Evolutionary conservation across 2,797 vertebrate species (phyloP).

Genomic region (Ibycter americanus): DNA sequence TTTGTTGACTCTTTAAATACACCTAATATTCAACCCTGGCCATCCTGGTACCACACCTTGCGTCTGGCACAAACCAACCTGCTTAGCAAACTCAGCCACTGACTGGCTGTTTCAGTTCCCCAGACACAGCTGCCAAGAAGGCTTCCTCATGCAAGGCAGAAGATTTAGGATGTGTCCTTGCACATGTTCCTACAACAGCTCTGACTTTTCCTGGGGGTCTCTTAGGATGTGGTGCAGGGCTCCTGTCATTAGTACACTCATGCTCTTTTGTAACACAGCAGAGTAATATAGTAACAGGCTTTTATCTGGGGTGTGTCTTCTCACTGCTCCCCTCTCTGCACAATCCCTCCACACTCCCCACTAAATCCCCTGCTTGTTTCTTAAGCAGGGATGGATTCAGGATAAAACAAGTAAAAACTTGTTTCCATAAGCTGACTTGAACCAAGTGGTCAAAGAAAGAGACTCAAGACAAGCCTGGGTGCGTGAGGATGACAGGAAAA

Average conservation of each 20-base stretch:
- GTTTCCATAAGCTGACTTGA: not conserved
- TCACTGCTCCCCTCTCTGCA: not conserved
- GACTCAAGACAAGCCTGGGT: not conserved
- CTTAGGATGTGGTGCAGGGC: not conserved
- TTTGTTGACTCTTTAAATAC: not conserved
- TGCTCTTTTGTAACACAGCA: not conserved
- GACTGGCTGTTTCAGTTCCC: not conserved
- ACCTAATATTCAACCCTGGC: not conserved
- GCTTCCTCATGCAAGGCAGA: not conserved
- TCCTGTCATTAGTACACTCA: not conserved
- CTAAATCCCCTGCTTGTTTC: not conserved
- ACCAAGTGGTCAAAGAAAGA: not conserved
- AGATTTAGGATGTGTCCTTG: not conserved
- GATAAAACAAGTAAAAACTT: too few relatives aligned
- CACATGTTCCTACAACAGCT: not conserved
- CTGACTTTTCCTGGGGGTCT: not conserved
- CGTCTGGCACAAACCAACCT: not conserved
- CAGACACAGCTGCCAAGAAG: not conserved
- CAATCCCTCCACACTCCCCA: not conserved
- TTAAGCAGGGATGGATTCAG: not conserved
- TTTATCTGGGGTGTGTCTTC: not conserved
- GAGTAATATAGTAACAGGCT: not conserved
- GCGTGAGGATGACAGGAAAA: not conserved
- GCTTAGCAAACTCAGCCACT: not conserved
- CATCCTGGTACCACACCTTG: not conserved